Evolutionary conservation across 2,797 vertebrate genomes (phyloP), one percentile per base, ranked within the genome.

Genomic region (Benthosema pterotum): DNA sequence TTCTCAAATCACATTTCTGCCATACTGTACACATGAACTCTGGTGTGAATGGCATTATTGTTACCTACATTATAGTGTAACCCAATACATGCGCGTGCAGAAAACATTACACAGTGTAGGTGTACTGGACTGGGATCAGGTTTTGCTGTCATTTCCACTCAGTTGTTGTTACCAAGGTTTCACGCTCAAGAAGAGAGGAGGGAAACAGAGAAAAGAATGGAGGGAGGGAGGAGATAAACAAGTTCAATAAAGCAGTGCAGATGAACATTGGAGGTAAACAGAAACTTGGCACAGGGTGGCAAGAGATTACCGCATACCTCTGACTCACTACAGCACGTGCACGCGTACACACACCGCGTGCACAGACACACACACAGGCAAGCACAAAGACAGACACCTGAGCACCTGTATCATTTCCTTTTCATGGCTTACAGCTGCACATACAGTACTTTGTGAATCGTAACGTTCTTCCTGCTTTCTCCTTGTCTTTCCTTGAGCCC

Each of bases 231-330:
- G 82, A 82, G 71, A 83, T 84, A 88, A 89, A 91, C 83, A 89
- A 79, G 72, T 53, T 57, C 38, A 76, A 72, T 78, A 80, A 80
- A 89, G 81, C 82, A 19, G 80, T 75, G 80, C 75, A 83, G 75
- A 77, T 19, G 60, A 80, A 79, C 74, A 83, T 48, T 58, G 32
- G 83, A 67, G 45, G 88, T 90, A 93, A 93, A 93, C 90, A 92
- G 93, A 94, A 92, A 94, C 92, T 88, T 92, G 92, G 90, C 89
- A 80, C 69, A 56, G 75, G 60, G 58, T 18, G 57, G 60, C 51
- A 68, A 74, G 63, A 81, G 88, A 90, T 91, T 90, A 87, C 68
- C 58, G 77, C 81, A 91, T 88, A 87, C 87, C 83, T 67, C 60
- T 38, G 46, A 16, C 42, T 80, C 63, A 32, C 18, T 52, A 43